These are phyloP conservation scores for Allolobophora icterica DNA, from an alignment of 2,888 invertebrate genomes.

Conservation along the genomic window DNA sequence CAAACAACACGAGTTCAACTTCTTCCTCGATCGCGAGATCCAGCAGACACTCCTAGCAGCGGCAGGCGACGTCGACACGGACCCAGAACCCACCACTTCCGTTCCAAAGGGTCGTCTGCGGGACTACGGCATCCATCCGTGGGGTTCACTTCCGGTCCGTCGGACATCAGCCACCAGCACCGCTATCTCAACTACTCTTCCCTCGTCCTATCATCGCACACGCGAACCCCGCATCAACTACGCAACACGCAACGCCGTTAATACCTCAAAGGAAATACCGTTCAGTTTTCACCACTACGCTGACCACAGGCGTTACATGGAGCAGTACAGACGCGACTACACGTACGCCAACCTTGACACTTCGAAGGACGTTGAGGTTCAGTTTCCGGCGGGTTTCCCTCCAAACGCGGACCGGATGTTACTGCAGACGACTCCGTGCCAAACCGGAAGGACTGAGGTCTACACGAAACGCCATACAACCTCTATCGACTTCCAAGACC, in stretches of 20 bases:
- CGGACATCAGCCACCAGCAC: neutral
- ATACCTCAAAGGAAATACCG: neutral
- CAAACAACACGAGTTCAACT: neutral
- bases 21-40: neutral
- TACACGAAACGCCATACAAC: neutral
- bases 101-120: neutral
- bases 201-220: neutral
- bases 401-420: neutral
- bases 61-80: neutral
- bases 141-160: neutral
- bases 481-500: neutral
- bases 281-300: neutral
- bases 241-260: neutral
- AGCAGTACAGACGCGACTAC: constrained; percentile 17
- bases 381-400: neutral
- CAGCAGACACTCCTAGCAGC: neutral
- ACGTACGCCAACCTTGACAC: neutral
- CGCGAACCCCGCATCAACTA: neutral
- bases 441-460: neutral
- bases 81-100: neutral
- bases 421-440: neutral
- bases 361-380: neutral
- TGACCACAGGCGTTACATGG: neutral
- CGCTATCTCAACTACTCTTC: neutral
- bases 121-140: neutral